phyloP scores from a whole-genome alignment of 1,140 invertebrate species.

The Anastrepha obliqua region DNA sequence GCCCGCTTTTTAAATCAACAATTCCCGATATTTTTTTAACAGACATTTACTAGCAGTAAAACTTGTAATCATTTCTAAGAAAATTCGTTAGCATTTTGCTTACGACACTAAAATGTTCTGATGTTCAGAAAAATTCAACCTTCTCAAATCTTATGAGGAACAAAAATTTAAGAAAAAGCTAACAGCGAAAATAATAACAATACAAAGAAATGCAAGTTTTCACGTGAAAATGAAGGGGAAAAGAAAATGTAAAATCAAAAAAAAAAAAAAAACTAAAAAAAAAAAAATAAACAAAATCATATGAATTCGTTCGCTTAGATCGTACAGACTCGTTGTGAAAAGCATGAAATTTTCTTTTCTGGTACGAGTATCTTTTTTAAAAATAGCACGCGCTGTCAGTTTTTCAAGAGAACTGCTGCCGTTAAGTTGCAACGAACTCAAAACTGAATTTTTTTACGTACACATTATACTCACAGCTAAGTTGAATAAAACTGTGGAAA shows the following conservation, averaged over 20 bases:
- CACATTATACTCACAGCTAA: background rate
- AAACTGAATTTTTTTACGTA: slow-evolving; percentile 25
- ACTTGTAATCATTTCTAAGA: background rate
- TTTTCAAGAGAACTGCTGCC: slow-evolving; percentile 67
- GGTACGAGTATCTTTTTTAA: slow-evolving; percentile 63
- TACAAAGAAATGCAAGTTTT: background rate
- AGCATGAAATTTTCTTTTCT: slow-evolving; percentile 45
- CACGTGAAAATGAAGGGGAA: slow-evolving; percentile 1
- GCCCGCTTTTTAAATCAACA: too few species aligned
- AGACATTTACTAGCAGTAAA: background rate
- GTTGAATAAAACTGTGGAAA: background rate
- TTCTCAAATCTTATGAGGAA: background rate
- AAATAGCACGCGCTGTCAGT: slow-evolving; percentile 69
- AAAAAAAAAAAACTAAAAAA: background rate
- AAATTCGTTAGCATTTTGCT: background rate
- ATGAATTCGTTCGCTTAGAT: slow-evolving; percentile 10
- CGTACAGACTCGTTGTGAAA: background rate
- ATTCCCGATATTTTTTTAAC: too few species aligned
- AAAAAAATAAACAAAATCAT: slow-evolving; percentile 27
- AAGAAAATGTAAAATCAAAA: slow-evolving; percentile 14
- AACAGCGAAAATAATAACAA: slow-evolving; percentile 5
- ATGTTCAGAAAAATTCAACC: background rate
- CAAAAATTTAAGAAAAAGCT: background rate
- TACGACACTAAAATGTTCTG: slow-evolving; percentile 27
- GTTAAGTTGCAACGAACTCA: slow-evolving; percentile 62